A percentile compares a stretch with the other conserved stretches of the same genome.
Evolutionary conservation across 2,888 invertebrate species (phyloP).

Genomic region (Cephus spinipes): DNA sequence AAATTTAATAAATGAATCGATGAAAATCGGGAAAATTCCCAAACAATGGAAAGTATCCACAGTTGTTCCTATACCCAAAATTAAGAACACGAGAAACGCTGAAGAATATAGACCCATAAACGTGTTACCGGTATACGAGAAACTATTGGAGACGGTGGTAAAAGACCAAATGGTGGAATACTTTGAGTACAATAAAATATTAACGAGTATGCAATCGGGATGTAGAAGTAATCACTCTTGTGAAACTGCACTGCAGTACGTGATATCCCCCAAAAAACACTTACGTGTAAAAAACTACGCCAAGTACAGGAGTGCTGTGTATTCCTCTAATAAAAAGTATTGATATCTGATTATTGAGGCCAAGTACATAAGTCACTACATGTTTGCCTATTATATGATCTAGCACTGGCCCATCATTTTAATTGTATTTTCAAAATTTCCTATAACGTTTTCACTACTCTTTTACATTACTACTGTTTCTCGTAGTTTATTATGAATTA

Average conservation of each 20-base stretch:
- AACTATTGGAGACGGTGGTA: conserved; percentile 16
- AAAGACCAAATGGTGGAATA: conserved; percentile 17
- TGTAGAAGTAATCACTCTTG: conserved; percentile 23
- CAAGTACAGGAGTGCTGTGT: too few species aligned
- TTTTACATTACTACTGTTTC: too few species aligned
- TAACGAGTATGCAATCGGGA: conserved; percentile 25
- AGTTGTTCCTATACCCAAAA: conserved; percentile 21
- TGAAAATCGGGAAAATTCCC: conserved; percentile 12
- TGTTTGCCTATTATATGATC: too few species aligned
- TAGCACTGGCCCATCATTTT: too few species aligned
- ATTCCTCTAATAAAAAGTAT: too few species aligned
- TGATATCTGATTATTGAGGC: too few species aligned
- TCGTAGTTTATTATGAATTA: too few species aligned
- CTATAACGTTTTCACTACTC: too few species aligned
- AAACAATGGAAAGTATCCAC: conserved; percentile 21
- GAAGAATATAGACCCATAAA: conserved; percentile 23
- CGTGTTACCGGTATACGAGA: conserved; percentile 16
- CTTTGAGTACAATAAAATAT: conserved; percentile 7
- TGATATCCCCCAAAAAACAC: too few species aligned
- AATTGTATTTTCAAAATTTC: too few species aligned
- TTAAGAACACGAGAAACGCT: conserved; percentile 10
- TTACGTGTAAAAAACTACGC: too few species aligned
- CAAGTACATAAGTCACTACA: too few species aligned
- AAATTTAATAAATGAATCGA: conserved; percentile 14
- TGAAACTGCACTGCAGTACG: conserved; percentile 21